phyloP scores from a whole-genome alignment of 2,888 invertebrate genomes.

The Orthosia cruda region DNA sequence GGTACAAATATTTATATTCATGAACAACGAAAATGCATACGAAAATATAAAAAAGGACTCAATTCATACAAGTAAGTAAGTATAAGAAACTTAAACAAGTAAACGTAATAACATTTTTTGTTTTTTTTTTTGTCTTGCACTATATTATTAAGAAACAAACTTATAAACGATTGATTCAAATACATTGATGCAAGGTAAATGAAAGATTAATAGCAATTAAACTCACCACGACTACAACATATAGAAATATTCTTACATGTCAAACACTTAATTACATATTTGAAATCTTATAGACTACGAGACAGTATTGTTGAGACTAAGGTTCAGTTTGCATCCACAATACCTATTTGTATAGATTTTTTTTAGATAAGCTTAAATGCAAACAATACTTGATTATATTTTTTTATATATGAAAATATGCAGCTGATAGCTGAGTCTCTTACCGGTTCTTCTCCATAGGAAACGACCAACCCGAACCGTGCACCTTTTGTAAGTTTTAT shows the following conservation, averaged over 20 bases:
- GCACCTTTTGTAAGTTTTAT: too few species aligned
- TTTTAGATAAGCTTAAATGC: too few species aligned
- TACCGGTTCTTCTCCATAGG: too few species aligned
- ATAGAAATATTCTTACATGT: conserved; percentile 31
- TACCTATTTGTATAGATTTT: neutral
- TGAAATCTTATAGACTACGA: neutral
- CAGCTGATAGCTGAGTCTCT: too few species aligned
- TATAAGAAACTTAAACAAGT: conserved; percentile 54
- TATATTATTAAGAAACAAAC: conserved; percentile 39
- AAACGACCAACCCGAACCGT: too few species aligned
- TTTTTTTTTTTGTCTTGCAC: conserved; percentile 48
- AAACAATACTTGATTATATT: conserved; percentile 5
- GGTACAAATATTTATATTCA: conserved; percentile 14
- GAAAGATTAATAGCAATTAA: conserved; percentile 47
- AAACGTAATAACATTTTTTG: conserved; percentile 30
- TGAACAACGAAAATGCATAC: conserved; percentile 38
- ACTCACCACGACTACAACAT: conserved; percentile 51
- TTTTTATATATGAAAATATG: neutral
- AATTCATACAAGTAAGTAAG: conserved; percentile 20
- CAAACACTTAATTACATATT: conserved; percentile 32
- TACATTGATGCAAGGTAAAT: conserved; percentile 16
- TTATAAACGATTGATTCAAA: conserved; percentile 42
- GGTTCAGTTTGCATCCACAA: conserved; percentile 30
- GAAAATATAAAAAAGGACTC: conserved; percentile 54
- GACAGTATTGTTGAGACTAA: conserved; percentile 11